Conservation (phyloP, 2,113 vertebrate species). For the Pipa parva region DNA sequence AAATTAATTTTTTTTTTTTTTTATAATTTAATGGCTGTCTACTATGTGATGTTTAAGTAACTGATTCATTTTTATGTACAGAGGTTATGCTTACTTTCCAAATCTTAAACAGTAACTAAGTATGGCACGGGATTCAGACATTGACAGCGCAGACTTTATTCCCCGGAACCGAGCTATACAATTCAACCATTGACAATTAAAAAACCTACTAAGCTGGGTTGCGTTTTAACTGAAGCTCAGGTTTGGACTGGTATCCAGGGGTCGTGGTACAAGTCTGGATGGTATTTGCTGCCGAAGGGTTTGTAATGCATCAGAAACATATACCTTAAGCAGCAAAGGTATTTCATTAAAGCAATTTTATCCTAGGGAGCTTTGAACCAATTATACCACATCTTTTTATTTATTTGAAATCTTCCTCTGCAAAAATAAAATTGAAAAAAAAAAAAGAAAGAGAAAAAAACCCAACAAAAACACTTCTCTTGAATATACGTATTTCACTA, state of each 20-base stretch:
- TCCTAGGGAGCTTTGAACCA: slow-evolving; percentile 80
- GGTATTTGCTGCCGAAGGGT: slow-evolving; percentile 8
- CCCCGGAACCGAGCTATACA: slow-evolving; percentile 68
- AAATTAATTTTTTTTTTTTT: slow-evolving; percentile 87
- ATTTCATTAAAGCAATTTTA: slow-evolving; percentile 70
- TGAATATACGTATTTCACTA: slow-evolving; percentile 75
- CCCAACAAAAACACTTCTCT: slow-evolving; percentile 69
- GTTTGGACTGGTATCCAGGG: no score
- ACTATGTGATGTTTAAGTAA: slow-evolving; percentile 88
- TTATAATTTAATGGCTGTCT: slow-evolving; percentile 99
- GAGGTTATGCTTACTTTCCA: slow-evolving; percentile 74
- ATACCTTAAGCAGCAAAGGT: slow-evolving; percentile 17
- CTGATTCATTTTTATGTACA: slow-evolving; percentile 80
- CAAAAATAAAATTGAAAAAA: no score
- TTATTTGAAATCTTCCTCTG: slow-evolving; percentile 31
- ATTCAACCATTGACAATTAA: slow-evolving; percentile 73
- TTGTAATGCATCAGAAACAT: not conserved
- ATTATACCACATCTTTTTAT: slow-evolving; percentile 73
- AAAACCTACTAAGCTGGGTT: no score
- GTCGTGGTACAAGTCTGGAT: slow-evolving; percentile 70
- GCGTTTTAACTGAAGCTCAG: no score
- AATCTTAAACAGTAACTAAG: slow-evolving; percentile 85
- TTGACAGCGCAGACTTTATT: slow-evolving; percentile 82
- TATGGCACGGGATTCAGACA: slow-evolving; percentile 95
- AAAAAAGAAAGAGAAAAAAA: slow-evolving; percentile 53